Conservation (phyloP, 2,888 invertebrate species). For the Microplitis deprimator region DNA sequence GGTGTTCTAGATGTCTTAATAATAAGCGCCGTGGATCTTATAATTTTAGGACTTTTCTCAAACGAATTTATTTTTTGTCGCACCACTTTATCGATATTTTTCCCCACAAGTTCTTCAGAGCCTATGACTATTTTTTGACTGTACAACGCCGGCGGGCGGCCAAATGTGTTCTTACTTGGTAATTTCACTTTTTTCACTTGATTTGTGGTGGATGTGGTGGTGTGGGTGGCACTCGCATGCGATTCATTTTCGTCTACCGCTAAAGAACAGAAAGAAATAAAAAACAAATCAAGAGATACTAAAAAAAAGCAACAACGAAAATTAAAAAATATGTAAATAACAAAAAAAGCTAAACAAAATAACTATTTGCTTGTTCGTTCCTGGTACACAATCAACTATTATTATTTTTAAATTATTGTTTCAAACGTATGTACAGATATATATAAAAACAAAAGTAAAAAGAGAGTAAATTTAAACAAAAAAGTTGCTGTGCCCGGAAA, state of each 20-base stretch:
- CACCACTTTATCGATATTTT: conserved; percentile 66
- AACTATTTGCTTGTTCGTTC: background rate
- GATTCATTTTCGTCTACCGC: conserved; percentile 67
- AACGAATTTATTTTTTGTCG: conserved; percentile 65
- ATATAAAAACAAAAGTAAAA: background rate
- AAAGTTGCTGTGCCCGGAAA: conserved; percentile 3
- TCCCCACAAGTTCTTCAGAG: conserved; percentile 65
- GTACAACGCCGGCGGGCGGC: conserved; percentile 64
- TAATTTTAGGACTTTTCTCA: conserved; percentile 67
- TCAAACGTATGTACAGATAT: background rate
- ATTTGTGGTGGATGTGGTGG: conserved; percentile 63
- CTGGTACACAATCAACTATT: background rate
- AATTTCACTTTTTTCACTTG: conserved; percentile 67
- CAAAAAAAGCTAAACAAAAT: conserved; percentile 21
- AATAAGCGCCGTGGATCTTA: conserved; percentile 68
- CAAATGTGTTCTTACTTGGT: conserved; percentile 63
- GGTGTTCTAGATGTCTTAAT: conserved; percentile 66
- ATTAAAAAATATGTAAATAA: conserved; percentile 22
- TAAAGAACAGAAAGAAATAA: conserved; percentile 70
- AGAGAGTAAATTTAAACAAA: conserved; percentile 6
- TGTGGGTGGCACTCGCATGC: conserved; percentile 69
- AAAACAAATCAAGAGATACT: conserved; percentile 54
- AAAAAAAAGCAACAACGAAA: conserved; percentile 37
- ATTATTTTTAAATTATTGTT: conserved; percentile 9
- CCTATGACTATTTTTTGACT: conserved; percentile 70